phyloP scores from a whole-genome alignment of 2,888 invertebrate species.

The Heliconius charithonia region DNA sequence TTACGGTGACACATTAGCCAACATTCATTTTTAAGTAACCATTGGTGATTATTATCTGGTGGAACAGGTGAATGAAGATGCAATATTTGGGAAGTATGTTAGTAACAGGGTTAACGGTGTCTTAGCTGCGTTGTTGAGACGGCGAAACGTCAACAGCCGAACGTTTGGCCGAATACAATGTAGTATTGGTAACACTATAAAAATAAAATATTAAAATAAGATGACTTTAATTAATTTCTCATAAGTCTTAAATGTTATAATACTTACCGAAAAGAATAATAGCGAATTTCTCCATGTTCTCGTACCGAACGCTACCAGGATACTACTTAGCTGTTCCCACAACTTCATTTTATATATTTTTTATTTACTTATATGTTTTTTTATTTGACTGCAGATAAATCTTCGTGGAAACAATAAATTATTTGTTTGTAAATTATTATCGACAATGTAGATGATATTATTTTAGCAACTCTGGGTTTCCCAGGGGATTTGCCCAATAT shows the following conservation, averaged over 20 bases:
- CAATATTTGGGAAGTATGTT: too few relatives aligned
- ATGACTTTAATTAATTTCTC: too few relatives aligned
- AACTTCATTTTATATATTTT: neutral
- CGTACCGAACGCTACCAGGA: neutral
- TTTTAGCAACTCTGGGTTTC: neutral
- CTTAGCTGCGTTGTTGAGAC: too few relatives aligned
- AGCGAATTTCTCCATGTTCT: conserved; percentile 25
- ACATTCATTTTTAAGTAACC: too few relatives aligned
- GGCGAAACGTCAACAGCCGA: too few relatives aligned
- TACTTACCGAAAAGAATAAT: conserved; percentile 25
- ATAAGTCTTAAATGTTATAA: neutral
- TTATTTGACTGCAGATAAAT: conserved; percentile 19
- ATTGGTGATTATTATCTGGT: too few relatives aligned
- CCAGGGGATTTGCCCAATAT: neutral
- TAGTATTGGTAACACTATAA: too few relatives aligned
- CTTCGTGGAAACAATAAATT: neutral
- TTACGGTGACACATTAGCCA: too few relatives aligned
- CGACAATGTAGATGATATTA: neutral
- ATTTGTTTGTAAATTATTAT: neutral
- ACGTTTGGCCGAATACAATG: too few relatives aligned
- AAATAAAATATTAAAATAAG: too few relatives aligned
- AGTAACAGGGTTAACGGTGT: too few relatives aligned
- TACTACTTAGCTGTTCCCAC: neutral
- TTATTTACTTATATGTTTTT: conserved; percentile 25
- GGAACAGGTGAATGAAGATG: too few relatives aligned